phyloP scores from a whole-genome alignment of 2,888 invertebrate genomes.

The Ectemnius cavifrons region DNA sequence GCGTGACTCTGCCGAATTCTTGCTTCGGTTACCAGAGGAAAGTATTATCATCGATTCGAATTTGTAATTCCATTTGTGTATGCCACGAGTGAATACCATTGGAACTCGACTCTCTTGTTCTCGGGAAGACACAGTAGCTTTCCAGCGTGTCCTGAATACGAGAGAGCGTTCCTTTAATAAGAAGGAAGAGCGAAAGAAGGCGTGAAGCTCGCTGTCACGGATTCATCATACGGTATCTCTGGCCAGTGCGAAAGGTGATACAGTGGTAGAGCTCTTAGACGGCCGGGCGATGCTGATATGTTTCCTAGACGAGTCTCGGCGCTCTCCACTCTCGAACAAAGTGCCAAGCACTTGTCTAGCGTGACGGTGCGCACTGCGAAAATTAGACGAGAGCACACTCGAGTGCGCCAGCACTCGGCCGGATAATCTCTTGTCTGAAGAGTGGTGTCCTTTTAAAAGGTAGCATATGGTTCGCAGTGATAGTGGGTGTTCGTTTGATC shows the following conservation, averaged over 20 bases:
- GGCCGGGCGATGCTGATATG: no score
- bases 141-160: conserved; percentile 1
- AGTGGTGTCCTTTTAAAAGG: no score
- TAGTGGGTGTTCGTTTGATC: no score
- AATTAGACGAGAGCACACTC: no score
- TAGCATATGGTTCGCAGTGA: no score
- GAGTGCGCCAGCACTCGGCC: no score
- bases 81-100: background rate
- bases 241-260: background rate
- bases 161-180: background rate
- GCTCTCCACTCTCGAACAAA: no score
- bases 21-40: background rate
- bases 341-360: no score
- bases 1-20: background rate
- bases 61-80: background rate
- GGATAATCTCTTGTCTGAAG: no score
- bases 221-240: background rate
- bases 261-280: background rate
- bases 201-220: background rate
- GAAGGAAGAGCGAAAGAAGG: background rate
- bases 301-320: no score
- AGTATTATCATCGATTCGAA: background rate
- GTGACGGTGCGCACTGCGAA: no score
- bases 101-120: background rate
- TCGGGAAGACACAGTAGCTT: background rate